These are phyloP conservation scores for Sus cebifrons DNA, from an alignment of 2,797 vertebrate genomes.

Conservation along the genomic window DNA sequence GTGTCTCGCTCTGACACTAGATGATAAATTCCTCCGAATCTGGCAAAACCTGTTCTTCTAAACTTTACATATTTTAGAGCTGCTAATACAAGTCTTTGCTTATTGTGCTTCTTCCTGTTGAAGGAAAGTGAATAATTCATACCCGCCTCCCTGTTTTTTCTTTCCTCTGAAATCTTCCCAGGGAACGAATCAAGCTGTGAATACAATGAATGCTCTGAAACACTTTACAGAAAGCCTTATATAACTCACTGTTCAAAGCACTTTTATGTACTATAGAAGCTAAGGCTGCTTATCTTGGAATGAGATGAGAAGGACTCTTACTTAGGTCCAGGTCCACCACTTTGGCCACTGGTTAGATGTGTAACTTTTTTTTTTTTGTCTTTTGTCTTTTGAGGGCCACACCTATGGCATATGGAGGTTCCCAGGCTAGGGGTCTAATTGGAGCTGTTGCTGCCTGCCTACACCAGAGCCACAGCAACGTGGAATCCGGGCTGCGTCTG, in stretches of 20 bases:
- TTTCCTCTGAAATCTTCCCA: background rate
- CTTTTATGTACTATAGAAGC: background rate
- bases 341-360: background rate
- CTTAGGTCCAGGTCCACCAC: background rate
- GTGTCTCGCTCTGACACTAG: background rate
- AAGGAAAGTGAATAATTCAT: slow-evolving; percentile 9
- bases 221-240: background rate
- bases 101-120: background rate
- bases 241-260: background rate
- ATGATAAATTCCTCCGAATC: background rate
- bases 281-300: background rate
- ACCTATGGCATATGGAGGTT: too few relatives aligned
- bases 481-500: too few relatives aligned
- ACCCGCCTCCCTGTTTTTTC: background rate
- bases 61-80: background rate
- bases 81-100: background rate
- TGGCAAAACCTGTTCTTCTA: background rate
- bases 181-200: background rate
- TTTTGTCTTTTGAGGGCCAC: too few relatives aligned
- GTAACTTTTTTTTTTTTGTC: background rate
- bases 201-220: background rate
- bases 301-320: background rate
- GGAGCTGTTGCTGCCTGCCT: too few relatives aligned
- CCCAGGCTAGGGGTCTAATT: too few relatives aligned
- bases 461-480: too few relatives aligned